Percentiles rank a stretch among this genome's conserved stretches.
Conservation (phyloP, 2,113 vertebrate species). For the Poeciliopsis prolifica region DNA sequence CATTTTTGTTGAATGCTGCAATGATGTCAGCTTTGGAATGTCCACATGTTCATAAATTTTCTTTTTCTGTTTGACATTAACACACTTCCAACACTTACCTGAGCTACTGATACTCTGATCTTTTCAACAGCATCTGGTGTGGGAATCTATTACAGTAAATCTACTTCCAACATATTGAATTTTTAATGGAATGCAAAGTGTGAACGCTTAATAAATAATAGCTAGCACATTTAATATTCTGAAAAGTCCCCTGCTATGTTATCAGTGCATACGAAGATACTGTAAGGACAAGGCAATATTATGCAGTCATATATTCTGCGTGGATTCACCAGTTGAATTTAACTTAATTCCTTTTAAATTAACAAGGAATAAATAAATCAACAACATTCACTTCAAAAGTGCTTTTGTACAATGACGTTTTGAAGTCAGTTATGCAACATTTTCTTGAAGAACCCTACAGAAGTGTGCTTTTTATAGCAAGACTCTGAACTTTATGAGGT, state of each 20-base stretch:
- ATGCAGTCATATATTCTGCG: background rate
- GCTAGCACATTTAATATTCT: background rate
- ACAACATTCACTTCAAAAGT: too few species aligned
- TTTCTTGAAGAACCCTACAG: background rate
- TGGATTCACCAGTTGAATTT: background rate
- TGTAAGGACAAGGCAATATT: background rate
- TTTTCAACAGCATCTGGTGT: background rate
- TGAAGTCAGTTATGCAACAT: background rate
- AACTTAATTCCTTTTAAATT: background rate
- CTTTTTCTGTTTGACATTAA: background rate
- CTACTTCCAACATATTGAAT: background rate
- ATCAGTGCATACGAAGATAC: background rate
- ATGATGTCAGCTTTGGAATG: too few species aligned
- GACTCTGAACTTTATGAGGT: too few species aligned
- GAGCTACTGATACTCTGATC: too few species aligned
- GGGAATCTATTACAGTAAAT: background rate
- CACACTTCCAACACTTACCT: background rate
- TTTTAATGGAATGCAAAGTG: background rate
- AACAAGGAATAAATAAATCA: too few species aligned
- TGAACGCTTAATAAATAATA: background rate
- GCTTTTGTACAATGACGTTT: background rate
- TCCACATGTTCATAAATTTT: too few species aligned
- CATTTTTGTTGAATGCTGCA: background rate
- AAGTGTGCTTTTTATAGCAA: background rate
- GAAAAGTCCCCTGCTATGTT: background rate